A percentile compares a stretch with the other conserved stretches of the same genome.
Conservation (phyloP, 2,888 invertebrate genomes). For the Leptura quadrifasciata region DNA sequence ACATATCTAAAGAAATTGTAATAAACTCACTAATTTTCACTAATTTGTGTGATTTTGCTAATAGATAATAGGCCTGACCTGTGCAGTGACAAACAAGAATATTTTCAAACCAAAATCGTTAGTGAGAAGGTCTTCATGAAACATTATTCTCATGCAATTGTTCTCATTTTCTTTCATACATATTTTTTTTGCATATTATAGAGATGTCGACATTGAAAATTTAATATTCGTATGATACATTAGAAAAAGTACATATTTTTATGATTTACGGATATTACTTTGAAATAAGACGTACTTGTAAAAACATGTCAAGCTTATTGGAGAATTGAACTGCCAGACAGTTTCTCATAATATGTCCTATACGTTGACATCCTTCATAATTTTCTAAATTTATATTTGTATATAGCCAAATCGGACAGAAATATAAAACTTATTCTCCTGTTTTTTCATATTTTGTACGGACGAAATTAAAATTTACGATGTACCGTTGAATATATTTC, state of each 20-base stretch:
- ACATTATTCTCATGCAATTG: too few relatives aligned
- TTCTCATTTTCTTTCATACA: too few relatives aligned
- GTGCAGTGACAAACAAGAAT: too few relatives aligned
- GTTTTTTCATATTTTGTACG: neutral
- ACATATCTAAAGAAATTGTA: too few relatives aligned
- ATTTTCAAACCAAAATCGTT: too few relatives aligned
- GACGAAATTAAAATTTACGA: conserved; percentile 19
- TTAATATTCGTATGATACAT: too few relatives aligned
- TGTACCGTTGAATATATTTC: neutral
- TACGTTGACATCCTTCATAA: neutral
- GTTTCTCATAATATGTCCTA: conserved; percentile 17
- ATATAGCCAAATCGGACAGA: neutral
- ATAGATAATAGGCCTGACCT: too few relatives aligned
- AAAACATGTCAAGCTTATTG: conserved; percentile 20
- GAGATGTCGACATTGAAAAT: too few relatives aligned
- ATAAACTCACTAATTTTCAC: too few relatives aligned
- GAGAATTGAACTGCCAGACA: conserved; percentile 10
- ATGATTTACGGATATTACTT: neutral
- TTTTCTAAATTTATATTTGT: conserved; percentile 4
- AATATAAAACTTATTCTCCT: neutral
- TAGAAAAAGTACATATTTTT: neutral
- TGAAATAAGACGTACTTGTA: conserved; percentile 13
- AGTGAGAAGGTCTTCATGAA: too few relatives aligned
- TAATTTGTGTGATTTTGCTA: too few relatives aligned
- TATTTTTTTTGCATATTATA: too few relatives aligned